Conservation (phyloP, 1,140 invertebrate species). For the Tetramorium parvispinum region DNA sequence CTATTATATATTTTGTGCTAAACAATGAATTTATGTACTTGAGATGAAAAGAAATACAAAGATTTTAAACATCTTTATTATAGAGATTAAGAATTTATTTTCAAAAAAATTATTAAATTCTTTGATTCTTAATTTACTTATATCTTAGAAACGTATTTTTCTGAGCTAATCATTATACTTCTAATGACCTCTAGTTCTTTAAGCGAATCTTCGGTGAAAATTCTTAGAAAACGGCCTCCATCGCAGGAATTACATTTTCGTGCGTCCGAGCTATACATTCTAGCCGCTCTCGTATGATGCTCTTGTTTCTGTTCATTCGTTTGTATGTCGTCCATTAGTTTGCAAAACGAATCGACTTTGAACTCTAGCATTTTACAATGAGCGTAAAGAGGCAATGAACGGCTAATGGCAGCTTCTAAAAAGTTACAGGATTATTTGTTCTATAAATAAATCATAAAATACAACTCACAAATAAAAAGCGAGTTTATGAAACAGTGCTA, state of each 20-base stretch:
- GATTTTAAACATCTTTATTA: not conserved
- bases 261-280: slow-evolving; percentile 84
- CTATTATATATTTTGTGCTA: no score
- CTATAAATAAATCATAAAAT: not conserved
- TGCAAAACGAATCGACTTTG: slow-evolving; percentile 81
- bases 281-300: slow-evolving; percentile 82
- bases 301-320: slow-evolving; percentile 83
- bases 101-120: not conserved
- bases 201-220: slow-evolving; percentile 64
- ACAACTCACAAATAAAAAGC: not conserved
- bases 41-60: not conserved
- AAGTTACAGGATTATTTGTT: not conserved
- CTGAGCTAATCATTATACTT: not conserved
- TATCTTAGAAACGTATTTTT: not conserved
- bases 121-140: not conserved
- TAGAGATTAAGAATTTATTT: not conserved
- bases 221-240: slow-evolving; percentile 82
- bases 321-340: slow-evolving; percentile 85
- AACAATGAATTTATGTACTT: not conserved
- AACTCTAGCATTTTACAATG: slow-evolving; percentile 87
- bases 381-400: slow-evolving; percentile 65
- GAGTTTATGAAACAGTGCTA: not conserved
- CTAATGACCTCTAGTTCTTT: not conserved
- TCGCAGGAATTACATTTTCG: slow-evolving; percentile 85
- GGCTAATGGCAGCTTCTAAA: not conserved